Evolutionary conservation across 1,140 invertebrate species (phyloP), one percentile per base, ranked within the genome.

Genomic region (Lineus longissimus): DNA sequence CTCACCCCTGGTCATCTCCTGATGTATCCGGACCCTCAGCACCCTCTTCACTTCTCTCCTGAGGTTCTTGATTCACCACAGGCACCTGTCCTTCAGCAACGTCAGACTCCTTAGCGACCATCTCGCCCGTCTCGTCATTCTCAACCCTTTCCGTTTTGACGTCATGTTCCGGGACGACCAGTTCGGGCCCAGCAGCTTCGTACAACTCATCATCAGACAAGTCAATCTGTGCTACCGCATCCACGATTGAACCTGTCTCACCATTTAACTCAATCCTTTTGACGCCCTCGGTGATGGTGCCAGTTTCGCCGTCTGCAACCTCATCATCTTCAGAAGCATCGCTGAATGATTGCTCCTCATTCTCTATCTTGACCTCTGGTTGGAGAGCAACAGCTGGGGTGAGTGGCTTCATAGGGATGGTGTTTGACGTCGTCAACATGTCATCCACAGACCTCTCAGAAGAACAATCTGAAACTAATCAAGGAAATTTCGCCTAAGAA

Each of bases 381-480:
- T 15, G 4, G 6, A 36, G 15, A 36, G 61, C 47, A 55, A 57
- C 30, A 17, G 59, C 47, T 6, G 69, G 67, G 40, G 63, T 59
- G 0, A 72, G 61, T 19, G 72, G 65, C 1, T 61, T 66, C 2
- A 65, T 68, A 2, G 62, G 31, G 60, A 69, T 51, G 9, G 51
- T 59, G 19, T 51, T 58, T 29, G 72, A 70, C 40, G 70, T 61
- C 17, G 61, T 66, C 47, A 75, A 58, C 23, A 75, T 60, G 7
- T 75, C 73, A 67, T 75, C 73, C 17, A 75, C 64, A 33, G 67
- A 67, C 1, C 45, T 61, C 47, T 67, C 57, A 19, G 11, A 64
- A 11, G 41, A 30, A 29, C 19, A 51, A n/a, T 51, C 47, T 6
- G 47, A 51, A 19, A 51, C 47, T 51, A n/a, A 7, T 9, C 4